A percentile compares a stretch with the other conserved stretches of the same genome.
These are phyloP conservation scores for Nannospalax galili DNA, from an alignment of 2,113 vertebrate genomes.

Conservation along the genomic window DNA sequence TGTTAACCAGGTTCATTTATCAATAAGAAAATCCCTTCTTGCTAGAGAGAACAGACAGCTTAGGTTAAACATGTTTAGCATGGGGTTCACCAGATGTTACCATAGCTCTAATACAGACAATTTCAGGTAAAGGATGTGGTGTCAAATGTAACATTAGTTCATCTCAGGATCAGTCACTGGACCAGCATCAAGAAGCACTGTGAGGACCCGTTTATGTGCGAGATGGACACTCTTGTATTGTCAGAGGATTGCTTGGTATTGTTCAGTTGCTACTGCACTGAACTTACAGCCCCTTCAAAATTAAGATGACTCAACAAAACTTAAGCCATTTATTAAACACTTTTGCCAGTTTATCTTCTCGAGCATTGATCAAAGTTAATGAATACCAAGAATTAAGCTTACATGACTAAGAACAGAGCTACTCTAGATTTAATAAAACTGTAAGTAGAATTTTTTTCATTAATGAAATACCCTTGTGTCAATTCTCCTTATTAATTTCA, in stretches of 20 bases:
- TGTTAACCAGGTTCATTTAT: not conserved
- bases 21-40: not conserved
- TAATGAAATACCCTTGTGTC: not conserved
- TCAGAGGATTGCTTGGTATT: not conserved
- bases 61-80: not conserved
- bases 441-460: not conserved
- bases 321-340: not conserved
- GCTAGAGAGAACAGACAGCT: not conserved
- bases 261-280: not conserved
- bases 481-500: not conserved
- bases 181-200: accelerated
- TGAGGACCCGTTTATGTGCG: not conserved
- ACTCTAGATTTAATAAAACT: not conserved
- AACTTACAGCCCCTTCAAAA: not conserved
- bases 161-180: not conserved
- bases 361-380: not conserved
- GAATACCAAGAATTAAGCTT: not conserved
- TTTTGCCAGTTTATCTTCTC: not conserved
- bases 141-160: not conserved
- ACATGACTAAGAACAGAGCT: not conserved
- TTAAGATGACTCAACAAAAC: not conserved
- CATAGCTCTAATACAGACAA: not conserved
- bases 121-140: not conserved
- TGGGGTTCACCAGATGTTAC: no score
- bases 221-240: not conserved